Evolutionary conservation across 2,888 invertebrate genomes (phyloP).

Genomic region (Ischnura elegans): DNA sequence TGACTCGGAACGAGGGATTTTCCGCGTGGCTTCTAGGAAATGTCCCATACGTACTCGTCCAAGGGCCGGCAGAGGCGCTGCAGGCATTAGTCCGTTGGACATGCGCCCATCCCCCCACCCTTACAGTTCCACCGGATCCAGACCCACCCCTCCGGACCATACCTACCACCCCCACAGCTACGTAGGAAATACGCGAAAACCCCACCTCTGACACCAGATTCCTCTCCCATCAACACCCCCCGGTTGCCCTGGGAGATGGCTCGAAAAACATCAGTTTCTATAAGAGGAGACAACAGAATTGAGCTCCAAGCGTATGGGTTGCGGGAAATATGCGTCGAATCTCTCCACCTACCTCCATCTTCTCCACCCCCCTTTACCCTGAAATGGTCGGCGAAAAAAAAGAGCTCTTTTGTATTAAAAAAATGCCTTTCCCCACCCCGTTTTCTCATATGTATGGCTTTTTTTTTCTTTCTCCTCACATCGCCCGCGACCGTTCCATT

Average conservation of each 20-base stretch:
- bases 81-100: slow-evolving; percentile 58
- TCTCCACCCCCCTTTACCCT: slow-evolving; percentile 15
- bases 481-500: not conserved
- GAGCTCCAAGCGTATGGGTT: slow-evolving; percentile 50
- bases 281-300: slow-evolving; percentile 65
- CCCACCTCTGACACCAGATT: not conserved
- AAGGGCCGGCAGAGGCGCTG: slow-evolving; percentile 56
- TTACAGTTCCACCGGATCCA: not conserved
- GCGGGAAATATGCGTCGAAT: slow-evolving; percentile 65
- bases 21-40: slow-evolving; percentile 47
- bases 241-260: slow-evolving; percentile 42
- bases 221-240: not conserved
- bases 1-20: not conserved
- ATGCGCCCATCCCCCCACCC: not conserved
- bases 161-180: not conserved
- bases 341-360: not conserved
- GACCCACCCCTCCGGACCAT: not conserved
- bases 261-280: slow-evolving; percentile 66
- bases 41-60: slow-evolving; percentile 66
- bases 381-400: slow-evolving; percentile 12
- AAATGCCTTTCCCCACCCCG: not conserved
- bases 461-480: slow-evolving; percentile 1
- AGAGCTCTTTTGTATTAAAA: slow-evolving; percentile 48
- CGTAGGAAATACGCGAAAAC: not conserved
- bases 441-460: not conserved